phyloP scores from a whole-genome alignment of 2,797 vertebrate genomes.

The Poeciliopsis infans region DNA sequence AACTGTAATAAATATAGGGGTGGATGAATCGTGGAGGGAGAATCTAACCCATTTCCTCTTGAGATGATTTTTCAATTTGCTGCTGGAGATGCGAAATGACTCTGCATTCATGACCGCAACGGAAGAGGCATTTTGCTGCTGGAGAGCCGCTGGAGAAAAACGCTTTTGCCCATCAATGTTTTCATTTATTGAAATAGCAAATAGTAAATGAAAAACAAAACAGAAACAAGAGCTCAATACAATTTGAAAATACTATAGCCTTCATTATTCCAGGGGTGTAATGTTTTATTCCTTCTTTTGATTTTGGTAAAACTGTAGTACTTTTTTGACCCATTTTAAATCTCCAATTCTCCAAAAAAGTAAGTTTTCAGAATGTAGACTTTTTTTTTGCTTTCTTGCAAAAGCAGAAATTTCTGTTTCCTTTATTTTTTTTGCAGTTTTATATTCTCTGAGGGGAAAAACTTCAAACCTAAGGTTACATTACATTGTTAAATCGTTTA shows the following conservation, averaged over 20 bases:
- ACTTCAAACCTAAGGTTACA: background rate
- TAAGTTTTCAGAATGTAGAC: background rate
- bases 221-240: background rate
- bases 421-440: background rate
- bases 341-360: background rate
- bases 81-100: conserved; percentile 26
- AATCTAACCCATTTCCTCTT: conserved; percentile 29
- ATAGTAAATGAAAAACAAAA: conserved; percentile 14
- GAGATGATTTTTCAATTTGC: conserved; percentile 44
- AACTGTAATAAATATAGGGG: conserved; percentile 2
- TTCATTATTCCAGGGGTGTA: background rate
- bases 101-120: conserved; percentile 21
- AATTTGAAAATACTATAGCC: background rate
- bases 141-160: conserved; percentile 4
- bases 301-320: background rate
- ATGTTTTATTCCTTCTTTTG: background rate
- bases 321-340: background rate
- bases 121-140: conserved; percentile 18
- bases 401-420: background rate
- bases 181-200: conserved; percentile 15
- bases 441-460: background rate
- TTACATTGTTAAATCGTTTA: background rate
- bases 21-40: background rate
- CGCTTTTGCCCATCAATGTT: conserved; percentile 7
- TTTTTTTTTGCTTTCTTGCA: background rate